Evolutionary conservation across 2,797 vertebrate genomes (phyloP), one percentile per base, ranked within the genome.

Genomic region (Rhinogobio ventralis): DNA sequence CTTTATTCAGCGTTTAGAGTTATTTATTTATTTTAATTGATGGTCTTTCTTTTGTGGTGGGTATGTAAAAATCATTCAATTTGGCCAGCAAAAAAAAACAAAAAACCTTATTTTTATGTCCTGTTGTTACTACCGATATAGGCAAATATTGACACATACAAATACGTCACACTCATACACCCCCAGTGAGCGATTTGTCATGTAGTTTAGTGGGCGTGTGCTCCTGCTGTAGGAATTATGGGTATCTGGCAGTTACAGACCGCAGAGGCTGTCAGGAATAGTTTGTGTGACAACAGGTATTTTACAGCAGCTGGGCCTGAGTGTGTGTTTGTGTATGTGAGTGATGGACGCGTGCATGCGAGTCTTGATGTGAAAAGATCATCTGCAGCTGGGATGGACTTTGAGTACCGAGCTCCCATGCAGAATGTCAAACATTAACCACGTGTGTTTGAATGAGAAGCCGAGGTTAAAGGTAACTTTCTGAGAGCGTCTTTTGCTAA

Each of bases 161-260:
- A 33, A 55, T 39, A 25, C 23, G 33, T 76, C 66, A 71, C 67
- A 67, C 25, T 28, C 60, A 82, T 28, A 71, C n/a, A 51, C 28
- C 78, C 62, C 42, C 86, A 67, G 49, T 83, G 62, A 77, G 51
- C 73, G 66, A 89, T 80, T 86, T 79, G 87, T 73, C 66, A 79
- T 86, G 84, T 75, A 74, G 53, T 49, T 84, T 39, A 62, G 55
- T 87, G 66, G 79, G 72, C 33, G n/a, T 82, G 85, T 71, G 51
- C 66, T 74, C 5, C n/a, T 39, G 62, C 64, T 25, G 30, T 23
- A 77, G 73, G 79, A 62, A 89, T 82, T 89, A 88, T 84, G 84
- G 89, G 89, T 90, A 91, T 92, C 91, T 91, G 89, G 87, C 90
- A 86, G 64, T 83, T 86, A 87, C 85, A 86, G 85, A 88, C 82